Base-by-base conservation (phyloP, 2,888 invertebrate species). In the Hyposoter dolosus region DNA sequence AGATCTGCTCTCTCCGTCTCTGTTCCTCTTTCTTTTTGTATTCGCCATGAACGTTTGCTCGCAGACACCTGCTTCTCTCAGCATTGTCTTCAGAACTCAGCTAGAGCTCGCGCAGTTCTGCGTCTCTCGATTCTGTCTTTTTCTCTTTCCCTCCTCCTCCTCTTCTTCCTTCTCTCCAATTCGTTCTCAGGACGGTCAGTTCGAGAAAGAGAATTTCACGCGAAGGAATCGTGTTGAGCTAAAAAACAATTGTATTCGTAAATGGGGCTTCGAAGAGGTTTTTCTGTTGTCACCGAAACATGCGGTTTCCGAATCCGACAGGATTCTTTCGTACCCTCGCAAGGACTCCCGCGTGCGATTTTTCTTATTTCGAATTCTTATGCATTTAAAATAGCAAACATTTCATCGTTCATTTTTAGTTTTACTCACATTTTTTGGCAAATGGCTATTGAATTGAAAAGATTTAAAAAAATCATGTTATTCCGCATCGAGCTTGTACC, bases 201-300 rank as follows among this genome's bases (percentile, higher is more conserved):
- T 47, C 66, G 65, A 47, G 71, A 66, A 35, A 32, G 66, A 81
- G 68, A 75, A 84, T 80, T 84, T 84, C 82, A 83, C 86, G 83
- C 81, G 50, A 40, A 40, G 19, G 63, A 75, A 68, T 75, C 75
- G 68, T 60, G 88, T 85, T 88, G 88, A 6, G 77, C 84, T 87
- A 87, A 90, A 90, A 90, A 91, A 91, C 89, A 89, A 90, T 89
- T 85, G 90, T 81, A 79, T 56, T 81, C 88, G 69, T 82, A 87
- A 85, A 88, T 87, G 85, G 87, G 35, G 35, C 81, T 81, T 83
- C 84, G 88, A 84, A 74, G 78, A 71, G 82, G 56, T 76, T 89
- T 88, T 90, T 89, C 88, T 89, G 78, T 72, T 69, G 35, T 80
- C 80, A 83, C 75, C 47, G 76, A 71, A 83, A 85, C 87, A 87